Evolutionary conservation across 2,888 invertebrate species (phyloP), one percentile per base, ranked within the genome.

Genomic region (Silvanus unidentatus): DNA sequence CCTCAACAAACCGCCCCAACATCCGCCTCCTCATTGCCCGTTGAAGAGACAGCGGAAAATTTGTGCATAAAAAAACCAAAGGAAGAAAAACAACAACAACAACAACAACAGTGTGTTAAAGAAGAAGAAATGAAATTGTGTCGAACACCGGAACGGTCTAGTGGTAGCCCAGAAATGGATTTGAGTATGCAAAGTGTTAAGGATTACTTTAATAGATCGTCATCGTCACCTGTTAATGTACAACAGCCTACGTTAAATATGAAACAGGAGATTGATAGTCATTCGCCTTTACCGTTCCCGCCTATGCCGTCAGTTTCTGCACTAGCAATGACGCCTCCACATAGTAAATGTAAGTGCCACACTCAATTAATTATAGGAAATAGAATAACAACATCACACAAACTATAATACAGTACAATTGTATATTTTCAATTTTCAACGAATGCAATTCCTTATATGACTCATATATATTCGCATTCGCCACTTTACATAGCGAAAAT

Each of bases 291-390:
- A 68, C 79, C 81, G 70, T 87, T 84, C 74, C 84, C 85, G 52
- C 84, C 83, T 45, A 82, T 85, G 74, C 79, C 84, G 39, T 82
- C 85, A 32, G 79, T 86, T 57, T 80, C 85, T 48, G 86, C 87
- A 45, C 74, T 90, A 55, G 81, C 88, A 30, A 75, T 90, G 66
- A 88, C 89, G 57, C 87, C 89, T 60, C 88, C 89, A 45, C 89
- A 90, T 75, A 84, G 83, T 80, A 75, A 85, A 82, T 83, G 71
- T 71, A 66, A 71, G 71, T 66, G 48, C 11, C 27, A 42, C 42
- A 11, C 32, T 44, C 16, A 32, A 32, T 32, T 32, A 32, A 32
- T 12, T 8, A 32, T 12, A 22, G 22, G 22, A 22, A 22, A 22
- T 22, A 22, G n/a, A n/a, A 22, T 22, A 22, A 3, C 22, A 22